Conservation (phyloP, 2,113 vertebrate species). For the Lipotes vexillifer region DNA sequence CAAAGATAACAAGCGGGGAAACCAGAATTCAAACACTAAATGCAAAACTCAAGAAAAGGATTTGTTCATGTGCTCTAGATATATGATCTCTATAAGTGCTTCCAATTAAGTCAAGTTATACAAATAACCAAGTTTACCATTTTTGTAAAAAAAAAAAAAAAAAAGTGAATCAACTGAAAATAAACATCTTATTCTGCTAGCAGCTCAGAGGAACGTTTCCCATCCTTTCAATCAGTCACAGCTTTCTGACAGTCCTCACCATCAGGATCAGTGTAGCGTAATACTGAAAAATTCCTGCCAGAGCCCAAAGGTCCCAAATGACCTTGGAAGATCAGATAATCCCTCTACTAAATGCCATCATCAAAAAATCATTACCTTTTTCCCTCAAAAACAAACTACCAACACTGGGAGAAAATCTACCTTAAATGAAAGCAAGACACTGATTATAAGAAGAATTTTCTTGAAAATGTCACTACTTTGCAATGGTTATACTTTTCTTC, state of each 20-base stretch:
- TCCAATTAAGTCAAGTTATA: conserved; percentile 6
- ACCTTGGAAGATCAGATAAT: conserved; percentile 12
- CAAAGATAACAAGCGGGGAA: background rate
- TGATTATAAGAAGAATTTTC: background rate
- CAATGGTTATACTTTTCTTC: background rate
- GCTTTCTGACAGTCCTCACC: conserved; percentile 20
- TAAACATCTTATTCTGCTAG: background rate
- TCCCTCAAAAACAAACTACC: background rate
- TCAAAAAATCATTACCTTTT: background rate
- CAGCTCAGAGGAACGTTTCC: background rate
- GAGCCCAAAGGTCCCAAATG: background rate
- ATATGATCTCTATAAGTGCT: background rate
- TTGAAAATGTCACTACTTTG: background rate
- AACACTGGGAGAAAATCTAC: background rate
- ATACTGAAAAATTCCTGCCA: background rate
- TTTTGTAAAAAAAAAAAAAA: background rate
- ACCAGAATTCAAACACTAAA: background rate
- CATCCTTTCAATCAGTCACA: background rate
- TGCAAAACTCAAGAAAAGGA: background rate
- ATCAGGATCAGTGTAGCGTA: background rate
- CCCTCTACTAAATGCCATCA: background rate
- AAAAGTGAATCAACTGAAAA: background rate
- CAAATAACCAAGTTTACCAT: background rate
- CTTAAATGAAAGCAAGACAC: conserved; percentile 22
- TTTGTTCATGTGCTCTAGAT: background rate